Evolutionary conservation across 2,888 invertebrate genomes (phyloP).

Genomic region (Antheraea assamensis): DNA sequence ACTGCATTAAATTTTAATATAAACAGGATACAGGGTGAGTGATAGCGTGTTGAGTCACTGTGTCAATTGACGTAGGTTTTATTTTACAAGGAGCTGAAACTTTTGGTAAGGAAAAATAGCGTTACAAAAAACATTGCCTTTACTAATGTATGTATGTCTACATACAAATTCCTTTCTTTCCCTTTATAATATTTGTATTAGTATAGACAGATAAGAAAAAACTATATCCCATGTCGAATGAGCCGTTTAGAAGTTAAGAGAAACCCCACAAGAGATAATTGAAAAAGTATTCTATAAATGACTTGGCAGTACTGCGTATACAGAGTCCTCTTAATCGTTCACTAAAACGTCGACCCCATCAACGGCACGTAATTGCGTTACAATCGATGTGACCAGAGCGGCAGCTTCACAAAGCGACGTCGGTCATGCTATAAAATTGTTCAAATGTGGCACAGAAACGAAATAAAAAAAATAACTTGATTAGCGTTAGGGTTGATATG

Average conservation of each 20-base stretch:
- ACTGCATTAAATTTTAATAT: neutral
- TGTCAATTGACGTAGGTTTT: too few species aligned
- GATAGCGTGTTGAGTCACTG: neutral
- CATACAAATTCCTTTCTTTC: too few species aligned
- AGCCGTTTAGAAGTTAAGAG: neutral
- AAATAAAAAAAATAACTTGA: conserved; percentile 14
- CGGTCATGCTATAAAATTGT: conserved; percentile 35
- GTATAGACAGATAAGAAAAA: neutral
- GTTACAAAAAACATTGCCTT: too few species aligned
- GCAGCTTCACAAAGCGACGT: conserved; percentile 43
- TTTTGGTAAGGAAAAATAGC: too few species aligned
- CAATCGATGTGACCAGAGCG: conserved; percentile 32
- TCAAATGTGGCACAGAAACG: conserved; percentile 1
- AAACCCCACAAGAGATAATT: conserved; percentile 1
- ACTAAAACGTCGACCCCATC: conserved; percentile 14
- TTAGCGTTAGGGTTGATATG: neutral
- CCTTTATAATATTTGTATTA: too few species aligned
- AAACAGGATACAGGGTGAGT: neutral
- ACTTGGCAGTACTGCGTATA: conserved; percentile 1
- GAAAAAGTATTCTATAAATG: conserved; percentile 3
- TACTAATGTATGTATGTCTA: too few species aligned
- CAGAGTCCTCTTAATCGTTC: conserved; percentile 3
- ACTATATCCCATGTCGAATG: neutral
- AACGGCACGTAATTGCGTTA: conserved; percentile 26
- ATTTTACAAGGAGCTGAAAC: too few species aligned